Conservation (phyloP, 2,888 invertebrate genomes). For the Liodrosophila aerea region DNA sequence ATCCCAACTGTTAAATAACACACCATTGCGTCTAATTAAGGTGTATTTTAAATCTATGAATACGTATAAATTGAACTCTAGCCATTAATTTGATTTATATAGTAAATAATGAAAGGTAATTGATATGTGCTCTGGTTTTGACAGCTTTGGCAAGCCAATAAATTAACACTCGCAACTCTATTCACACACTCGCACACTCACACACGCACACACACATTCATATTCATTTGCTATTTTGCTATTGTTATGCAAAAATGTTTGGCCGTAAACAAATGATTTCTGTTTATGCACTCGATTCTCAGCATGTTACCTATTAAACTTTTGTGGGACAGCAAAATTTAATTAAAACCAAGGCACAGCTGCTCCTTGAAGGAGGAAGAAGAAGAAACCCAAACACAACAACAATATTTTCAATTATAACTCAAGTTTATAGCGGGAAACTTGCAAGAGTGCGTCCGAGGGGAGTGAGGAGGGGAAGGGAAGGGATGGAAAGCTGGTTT, state of each 20-base stretch:
- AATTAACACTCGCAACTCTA: too few relatives aligned
- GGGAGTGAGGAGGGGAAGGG: slow-evolving; percentile 20
- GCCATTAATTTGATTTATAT: too few relatives aligned
- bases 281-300: slow-evolving; percentile 70
- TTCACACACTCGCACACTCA: too few relatives aligned
- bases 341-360: slow-evolving; percentile 74
- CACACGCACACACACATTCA: slow-evolving; percentile 5
- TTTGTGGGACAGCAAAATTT: slow-evolving; percentile 73
- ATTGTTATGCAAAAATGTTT: slow-evolving; percentile 20
- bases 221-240: slow-evolving; percentile 7
- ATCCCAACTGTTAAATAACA: too few relatives aligned
- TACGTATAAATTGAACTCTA: too few relatives aligned
- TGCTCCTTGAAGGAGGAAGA: slow-evolving; percentile 50
- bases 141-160: too few relatives aligned
- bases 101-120: not conserved
- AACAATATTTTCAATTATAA: slow-evolving; percentile 74
- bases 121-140: too few relatives aligned
- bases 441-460: slow-evolving; percentile 44
- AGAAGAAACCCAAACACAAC: slow-evolving; percentile 30
- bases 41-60: too few relatives aligned
- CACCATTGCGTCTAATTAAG: too few relatives aligned
- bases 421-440: slow-evolving; percentile 68
- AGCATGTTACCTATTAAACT: slow-evolving; percentile 75
- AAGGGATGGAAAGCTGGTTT: slow-evolving; percentile 21
- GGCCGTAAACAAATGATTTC: slow-evolving; percentile 62